Percentiles rank a stretch among this genome's conserved stretches.
phyloP scores from a whole-genome alignment of 1,140 invertebrate genomes.

The Limonius californicus region DNA sequence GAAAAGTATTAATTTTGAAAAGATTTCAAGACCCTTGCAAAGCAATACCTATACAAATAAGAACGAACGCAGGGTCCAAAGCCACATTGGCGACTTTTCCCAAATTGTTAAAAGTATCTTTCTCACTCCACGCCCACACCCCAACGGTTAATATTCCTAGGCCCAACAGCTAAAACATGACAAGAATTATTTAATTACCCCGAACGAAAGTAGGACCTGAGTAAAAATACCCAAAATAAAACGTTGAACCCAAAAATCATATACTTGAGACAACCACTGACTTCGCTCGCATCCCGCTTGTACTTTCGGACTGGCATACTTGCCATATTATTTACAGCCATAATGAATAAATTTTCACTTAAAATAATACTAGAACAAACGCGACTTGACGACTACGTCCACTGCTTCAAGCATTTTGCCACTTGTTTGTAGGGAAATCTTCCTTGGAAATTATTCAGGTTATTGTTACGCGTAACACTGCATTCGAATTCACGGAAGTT shows the following conservation, averaged over 20 bases:
- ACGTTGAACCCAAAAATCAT: conserved; percentile 97
- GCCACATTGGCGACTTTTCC: conserved; percentile 83
- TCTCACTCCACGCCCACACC: conserved; percentile 96
- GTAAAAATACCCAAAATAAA: conserved; percentile 79
- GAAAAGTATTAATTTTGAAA: too few relatives aligned
- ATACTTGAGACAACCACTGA: conserved; percentile 96
- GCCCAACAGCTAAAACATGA: conserved; percentile 71
- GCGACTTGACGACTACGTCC: not conserved
- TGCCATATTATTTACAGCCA: conserved; percentile 48
- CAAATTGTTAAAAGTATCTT: conserved; percentile 93
- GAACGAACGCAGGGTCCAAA: conserved; percentile 91
- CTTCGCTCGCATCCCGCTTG: conserved; percentile 84
- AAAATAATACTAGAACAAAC: not conserved
- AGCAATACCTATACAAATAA: conserved; percentile 80
- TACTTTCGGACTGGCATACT: conserved; percentile 63
- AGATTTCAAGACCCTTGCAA: too few relatives aligned
- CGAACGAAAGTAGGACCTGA: conserved; percentile 44
- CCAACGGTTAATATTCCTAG: conserved; percentile 83
- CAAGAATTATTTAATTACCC: conserved; percentile 27
- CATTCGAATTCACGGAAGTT: not conserved
- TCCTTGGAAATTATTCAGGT: not conserved
- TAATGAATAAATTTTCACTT: conserved; percentile 15
- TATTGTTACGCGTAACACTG: not conserved
- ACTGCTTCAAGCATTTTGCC: not conserved
- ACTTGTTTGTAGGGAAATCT: not conserved